Percentiles rank a stretch among this genome's conserved stretches.
These are phyloP conservation scores for Prionailurus bengalensis DNA, from an alignment of 2,113 vertebrate species.

Conservation along the genomic window DNA sequence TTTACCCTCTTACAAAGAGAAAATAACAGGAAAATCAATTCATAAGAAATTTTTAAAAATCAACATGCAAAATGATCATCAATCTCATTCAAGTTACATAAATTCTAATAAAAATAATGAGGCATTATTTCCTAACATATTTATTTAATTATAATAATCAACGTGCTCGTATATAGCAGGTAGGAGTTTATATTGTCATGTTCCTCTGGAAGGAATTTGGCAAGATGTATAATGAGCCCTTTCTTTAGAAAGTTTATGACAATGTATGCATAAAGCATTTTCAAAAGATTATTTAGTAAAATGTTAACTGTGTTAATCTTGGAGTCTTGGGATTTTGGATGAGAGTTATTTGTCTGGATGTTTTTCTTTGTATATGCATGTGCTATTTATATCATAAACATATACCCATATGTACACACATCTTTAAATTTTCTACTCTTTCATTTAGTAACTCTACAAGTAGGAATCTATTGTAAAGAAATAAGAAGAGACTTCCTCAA, in stretches of 20 bases:
- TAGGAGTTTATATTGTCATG: neutral
- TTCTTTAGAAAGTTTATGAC: constrained; percentile 20
- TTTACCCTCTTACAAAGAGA: neutral
- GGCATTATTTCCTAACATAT: neutral
- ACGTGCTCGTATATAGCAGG: neutral
- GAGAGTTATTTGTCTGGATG: neutral
- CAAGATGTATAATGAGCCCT: constrained; percentile 3
- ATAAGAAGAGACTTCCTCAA: constrained; percentile 50
- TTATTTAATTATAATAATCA: constrained; percentile 50
- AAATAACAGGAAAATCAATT: neutral
- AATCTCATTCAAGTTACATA: neutral
- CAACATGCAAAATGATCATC: constrained; percentile 40
- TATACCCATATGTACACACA: neutral
- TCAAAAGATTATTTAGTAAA: neutral
- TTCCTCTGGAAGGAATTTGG: constrained; percentile 26
- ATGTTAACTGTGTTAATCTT: neutral
- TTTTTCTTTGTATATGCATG: neutral
- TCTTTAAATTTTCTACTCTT: constrained; percentile 43
- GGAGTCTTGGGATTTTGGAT: neutral
- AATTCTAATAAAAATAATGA: constrained; percentile 24
- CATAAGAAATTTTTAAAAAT: neutral
- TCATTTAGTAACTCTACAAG: constrained; percentile 29
- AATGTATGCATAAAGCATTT: constrained; percentile 13
- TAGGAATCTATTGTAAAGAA: constrained; percentile 57
- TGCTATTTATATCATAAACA: neutral